Evolutionary conservation across 2,113 vertebrate species (phyloP), one percentile per base, ranked within the genome.

Genomic region (Callionymus lyra): DNA sequence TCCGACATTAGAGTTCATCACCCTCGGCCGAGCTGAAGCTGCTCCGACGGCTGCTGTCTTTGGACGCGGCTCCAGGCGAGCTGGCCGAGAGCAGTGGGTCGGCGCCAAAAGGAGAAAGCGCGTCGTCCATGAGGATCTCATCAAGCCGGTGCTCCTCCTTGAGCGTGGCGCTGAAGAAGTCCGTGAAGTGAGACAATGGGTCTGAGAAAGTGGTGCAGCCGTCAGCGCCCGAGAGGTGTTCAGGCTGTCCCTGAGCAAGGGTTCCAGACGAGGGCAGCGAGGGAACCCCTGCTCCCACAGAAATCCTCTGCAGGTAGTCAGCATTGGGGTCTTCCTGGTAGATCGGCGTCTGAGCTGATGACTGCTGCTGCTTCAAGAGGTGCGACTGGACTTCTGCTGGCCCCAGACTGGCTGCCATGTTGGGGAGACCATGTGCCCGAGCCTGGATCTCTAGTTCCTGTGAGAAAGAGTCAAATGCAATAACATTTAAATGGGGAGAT

Each of bases 361-460:
- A 81, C 34, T 75, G 70, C 34, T 88, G 91, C 2, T 89, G 91
- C 40, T 91, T 93, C 49, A 88, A 78, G 70, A 90, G 72, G n/a
- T 89, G 88, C 17, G 86, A 72, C 45, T 86, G 82, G 31, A 91
- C 65, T 41, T 95, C 91, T 0, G 76, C 74, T 0, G 84, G 58
- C 6, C 83, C 84, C 60, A 89, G 58, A 0, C 88, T 72, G 53
- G 88, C 67, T 1, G 79, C 50, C 79, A 91, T 80, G 63, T 76
- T 76, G 41, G 92, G 90, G 38, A 98, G 84, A 38, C 94, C 92
- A 0, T 97, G 92, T 16, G 91, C 90, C 41, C 87, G 87, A 9
- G 92, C 94, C 65, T 98, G 95, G 56, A 95, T 92, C 82, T 98
- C 95, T 61, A 97, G 80, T 70, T 98, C 95, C 95, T 98, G 77